A percentile compares a stretch with the other conserved stretches of the same genome.
Conservation (phyloP, 2,113 vertebrate species). For the Peromyscus polionotus region DNA sequence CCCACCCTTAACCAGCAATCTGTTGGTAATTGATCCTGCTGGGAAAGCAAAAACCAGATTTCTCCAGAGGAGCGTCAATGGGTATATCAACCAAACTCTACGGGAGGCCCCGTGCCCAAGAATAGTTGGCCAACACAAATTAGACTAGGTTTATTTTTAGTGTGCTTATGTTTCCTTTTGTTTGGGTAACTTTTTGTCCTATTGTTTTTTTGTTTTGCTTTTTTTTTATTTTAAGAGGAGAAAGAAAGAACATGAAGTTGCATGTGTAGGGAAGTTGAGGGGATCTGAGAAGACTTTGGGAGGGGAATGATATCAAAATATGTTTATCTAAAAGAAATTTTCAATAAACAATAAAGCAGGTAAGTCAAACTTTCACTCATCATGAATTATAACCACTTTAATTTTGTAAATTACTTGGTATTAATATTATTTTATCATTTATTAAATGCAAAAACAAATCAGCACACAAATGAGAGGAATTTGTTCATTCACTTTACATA, state of each 20-base stretch:
- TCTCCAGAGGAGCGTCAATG: not conserved
- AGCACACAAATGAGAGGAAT: not conserved
- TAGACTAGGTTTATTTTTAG: not conserved
- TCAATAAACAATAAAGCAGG: not conserved
- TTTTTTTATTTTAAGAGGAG: not conserved
- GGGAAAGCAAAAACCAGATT: not conserved
- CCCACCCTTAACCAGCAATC: not conserved
- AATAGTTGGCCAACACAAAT: not conserved
- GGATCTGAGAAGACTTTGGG: not conserved
- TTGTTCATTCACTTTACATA: not conserved
- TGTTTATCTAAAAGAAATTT: not conserved
- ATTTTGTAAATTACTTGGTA: not conserved
- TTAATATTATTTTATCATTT: not conserved
- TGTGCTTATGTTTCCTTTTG: not conserved
- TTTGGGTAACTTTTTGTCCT: not conserved
- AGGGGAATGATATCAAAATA: not conserved
- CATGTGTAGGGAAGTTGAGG: not conserved
- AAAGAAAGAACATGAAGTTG: not conserved
- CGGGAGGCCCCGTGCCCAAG: rapidly evolving
- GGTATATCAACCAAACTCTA: not conserved
- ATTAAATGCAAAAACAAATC: not conserved
- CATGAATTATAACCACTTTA: not conserved
- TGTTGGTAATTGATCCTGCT: not conserved
- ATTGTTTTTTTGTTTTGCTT: not conserved
- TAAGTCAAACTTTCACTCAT: not conserved